phyloP scores from a whole-genome alignment of 2,888 invertebrate genomes.

The Acrocyrtus sp. region DNA sequence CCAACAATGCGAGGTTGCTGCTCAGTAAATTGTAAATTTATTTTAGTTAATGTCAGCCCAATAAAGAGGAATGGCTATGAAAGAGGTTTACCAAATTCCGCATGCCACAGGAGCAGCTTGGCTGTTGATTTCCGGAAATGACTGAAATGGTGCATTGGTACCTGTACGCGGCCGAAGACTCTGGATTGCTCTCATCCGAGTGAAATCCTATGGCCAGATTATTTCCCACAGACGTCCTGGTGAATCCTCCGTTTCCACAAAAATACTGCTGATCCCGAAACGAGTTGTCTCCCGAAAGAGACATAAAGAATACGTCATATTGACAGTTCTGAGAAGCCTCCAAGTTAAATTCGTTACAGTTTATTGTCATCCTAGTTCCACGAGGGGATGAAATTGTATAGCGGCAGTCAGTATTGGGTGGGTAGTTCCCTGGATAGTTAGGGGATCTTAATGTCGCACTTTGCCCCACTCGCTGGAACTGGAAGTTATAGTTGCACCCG shows the following conservation, averaged over 20 bases:
- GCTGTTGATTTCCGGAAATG: slow-evolving; percentile 1
- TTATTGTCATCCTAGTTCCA: slow-evolving; percentile 45
- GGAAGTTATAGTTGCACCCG: slow-evolving; percentile 29
- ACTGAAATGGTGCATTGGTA: slow-evolving; percentile 33
- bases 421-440: slow-evolving; percentile 49
- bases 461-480: slow-evolving; percentile 47
- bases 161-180: slow-evolving; percentile 7
- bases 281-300: slow-evolving; percentile 46
- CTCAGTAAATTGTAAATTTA: background rate
- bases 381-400: slow-evolving; percentile 44
- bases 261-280: slow-evolving; percentile 35
- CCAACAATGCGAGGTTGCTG: slow-evolving; percentile 49
- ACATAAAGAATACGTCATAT: slow-evolving; percentile 53
- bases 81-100: slow-evolving; percentile 25
- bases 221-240: slow-evolving; percentile 33
- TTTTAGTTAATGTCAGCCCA: slow-evolving; percentile 2
- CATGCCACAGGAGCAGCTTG: slow-evolving; percentile 40
- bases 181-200: slow-evolving; percentile 32
- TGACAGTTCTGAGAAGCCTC: slow-evolving; percentile 43
- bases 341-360: slow-evolving; percentile 54
- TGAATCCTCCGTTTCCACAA: slow-evolving; percentile 47
- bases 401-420: slow-evolving; percentile 48
- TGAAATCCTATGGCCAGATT: slow-evolving; percentile 46
- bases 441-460: slow-evolving; percentile 42
- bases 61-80: background rate